Base-by-base conservation (phyloP, 35 echinoderm and acorn worm species). In the Apostichopus californicus region DNA sequence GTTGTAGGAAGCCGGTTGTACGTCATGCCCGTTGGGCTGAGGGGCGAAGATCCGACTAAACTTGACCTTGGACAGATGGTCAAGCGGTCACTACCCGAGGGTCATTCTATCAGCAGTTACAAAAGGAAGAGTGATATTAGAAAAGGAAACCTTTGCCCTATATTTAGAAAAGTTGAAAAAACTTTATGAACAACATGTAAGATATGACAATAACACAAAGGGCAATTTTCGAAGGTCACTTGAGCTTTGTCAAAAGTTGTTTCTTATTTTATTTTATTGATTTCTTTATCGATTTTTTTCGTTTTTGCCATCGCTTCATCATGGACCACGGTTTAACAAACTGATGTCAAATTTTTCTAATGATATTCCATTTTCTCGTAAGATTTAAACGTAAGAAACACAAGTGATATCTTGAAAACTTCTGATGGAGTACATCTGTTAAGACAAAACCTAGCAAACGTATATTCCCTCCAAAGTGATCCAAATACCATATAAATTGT, bases 21-120 rank as follows among this genome's bases (percentile, higher is more conserved):
- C 52, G 55, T 11, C 55, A 5, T 12, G 26, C 80, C 8, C 26
- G 34, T 34, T 56, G 12, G 52, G 13, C 80, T 79, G 34, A 10
- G 11, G 80, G 80, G 11, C 52, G 55, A 56, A 56, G 10, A 12
- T 54, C 1, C 0, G 2, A 17, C 21, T 46, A 17, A 56, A 83
- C 46, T 15, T 83, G 80, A 83, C 80, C 80, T 83, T 83, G 80
- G 25, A 34, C 80, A 83, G 80, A 83, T 83, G 80, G 80, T 83
- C 80, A 83, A 83, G 52, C 55, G 80, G 80, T 53, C 80, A 83
- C 64, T 11, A 56, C 80, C 80, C 15, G 18, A 54, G 53, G 80
- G 34, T 83, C 55, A 83, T 9, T 83, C 80, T 83, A 17, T 83
- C 80, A 83, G n/a, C 79, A 14, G 34, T 12, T 20, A 8, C 9